Evolutionary conservation across 2,888 invertebrate species (phyloP).

Genomic region (Blastobasis adustella): DNA sequence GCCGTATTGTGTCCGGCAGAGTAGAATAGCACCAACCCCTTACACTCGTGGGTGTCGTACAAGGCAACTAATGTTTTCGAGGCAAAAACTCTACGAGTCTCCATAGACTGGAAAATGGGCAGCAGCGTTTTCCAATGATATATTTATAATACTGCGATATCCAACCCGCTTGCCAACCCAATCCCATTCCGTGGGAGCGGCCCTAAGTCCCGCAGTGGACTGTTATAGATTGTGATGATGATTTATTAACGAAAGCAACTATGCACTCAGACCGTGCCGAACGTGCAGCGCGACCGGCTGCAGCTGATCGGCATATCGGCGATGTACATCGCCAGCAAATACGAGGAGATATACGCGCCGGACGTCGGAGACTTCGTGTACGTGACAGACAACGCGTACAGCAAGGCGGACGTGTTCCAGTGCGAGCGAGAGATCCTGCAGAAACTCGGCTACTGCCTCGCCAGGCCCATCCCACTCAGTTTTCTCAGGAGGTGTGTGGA

Average conservation of each 20-base stretch:
- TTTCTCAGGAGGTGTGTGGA: slow-evolving; percentile 85
- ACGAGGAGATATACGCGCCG: slow-evolving; percentile 94
- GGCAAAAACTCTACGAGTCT: too few relatives aligned
- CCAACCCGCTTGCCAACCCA: too few relatives aligned
- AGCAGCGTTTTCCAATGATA: too few relatives aligned
- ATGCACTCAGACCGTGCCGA: slow-evolving; percentile 67
- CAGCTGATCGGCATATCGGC: slow-evolving; percentile 94
- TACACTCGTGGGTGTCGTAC: too few relatives aligned
- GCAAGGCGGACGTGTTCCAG: slow-evolving; percentile 82
- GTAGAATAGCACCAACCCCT: too few relatives aligned
- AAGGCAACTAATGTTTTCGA: too few relatives aligned
- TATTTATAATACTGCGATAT: too few relatives aligned
- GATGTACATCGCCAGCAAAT: slow-evolving; percentile 93
- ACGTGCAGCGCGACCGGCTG: slow-evolving; percentile 80
- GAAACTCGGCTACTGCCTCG: slow-evolving; percentile 85
- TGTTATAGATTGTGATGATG: not conserved
- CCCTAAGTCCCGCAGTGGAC: too few relatives aligned
- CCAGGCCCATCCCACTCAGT: slow-evolving; percentile 90
- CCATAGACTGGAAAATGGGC: too few relatives aligned
- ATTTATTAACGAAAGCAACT: not conserved
- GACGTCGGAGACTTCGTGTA: slow-evolving; percentile 92
- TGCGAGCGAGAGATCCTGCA: slow-evolving; percentile 89
- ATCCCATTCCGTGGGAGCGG: too few relatives aligned
- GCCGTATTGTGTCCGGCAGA: too few relatives aligned
- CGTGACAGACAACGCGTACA: slow-evolving; percentile 92